Evolutionary conservation across 2,888 invertebrate genomes (phyloP).

Genomic region (Cephus rjabovi): DNA sequence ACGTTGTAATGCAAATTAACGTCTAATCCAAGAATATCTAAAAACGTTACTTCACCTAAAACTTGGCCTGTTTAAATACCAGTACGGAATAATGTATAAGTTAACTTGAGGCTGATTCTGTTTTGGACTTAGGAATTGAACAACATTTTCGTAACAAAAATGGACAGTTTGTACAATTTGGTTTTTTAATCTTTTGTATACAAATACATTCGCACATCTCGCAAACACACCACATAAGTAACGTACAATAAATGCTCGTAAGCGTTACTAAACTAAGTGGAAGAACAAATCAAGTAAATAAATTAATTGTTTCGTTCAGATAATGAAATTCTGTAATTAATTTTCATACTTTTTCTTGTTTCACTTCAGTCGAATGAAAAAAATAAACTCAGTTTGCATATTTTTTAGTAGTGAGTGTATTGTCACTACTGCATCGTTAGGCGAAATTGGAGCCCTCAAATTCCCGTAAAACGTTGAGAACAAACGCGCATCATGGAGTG

Average conservation of each 20-base stretch:
- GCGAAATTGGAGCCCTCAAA: background rate
- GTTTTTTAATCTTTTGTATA: conserved; percentile 42
- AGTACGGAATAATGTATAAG: no score
- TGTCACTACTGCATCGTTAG: background rate
- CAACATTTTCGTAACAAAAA: background rate
- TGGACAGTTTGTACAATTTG: background rate
- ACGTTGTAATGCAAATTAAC: background rate
- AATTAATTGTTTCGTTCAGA: background rate
- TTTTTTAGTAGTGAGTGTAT: background rate
- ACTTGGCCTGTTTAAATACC: background rate
- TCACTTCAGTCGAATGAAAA: background rate
- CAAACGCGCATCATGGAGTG: background rate
- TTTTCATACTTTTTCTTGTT: background rate
- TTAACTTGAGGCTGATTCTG: background rate
- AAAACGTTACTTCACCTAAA: background rate
- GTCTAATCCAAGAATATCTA: background rate
- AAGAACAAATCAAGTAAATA: conserved; percentile 46
- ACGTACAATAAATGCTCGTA: conserved; percentile 21
- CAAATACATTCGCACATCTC: conserved; percentile 54
- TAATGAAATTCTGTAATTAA: background rate
- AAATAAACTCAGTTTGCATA: background rate
- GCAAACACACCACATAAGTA: conserved; percentile 44
- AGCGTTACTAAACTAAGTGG: conserved; percentile 26
- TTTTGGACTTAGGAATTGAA: background rate
- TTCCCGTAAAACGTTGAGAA: background rate